phyloP scores from a whole-genome alignment of 2,113 vertebrate genomes.

The Geothlypis trichas region DNA sequence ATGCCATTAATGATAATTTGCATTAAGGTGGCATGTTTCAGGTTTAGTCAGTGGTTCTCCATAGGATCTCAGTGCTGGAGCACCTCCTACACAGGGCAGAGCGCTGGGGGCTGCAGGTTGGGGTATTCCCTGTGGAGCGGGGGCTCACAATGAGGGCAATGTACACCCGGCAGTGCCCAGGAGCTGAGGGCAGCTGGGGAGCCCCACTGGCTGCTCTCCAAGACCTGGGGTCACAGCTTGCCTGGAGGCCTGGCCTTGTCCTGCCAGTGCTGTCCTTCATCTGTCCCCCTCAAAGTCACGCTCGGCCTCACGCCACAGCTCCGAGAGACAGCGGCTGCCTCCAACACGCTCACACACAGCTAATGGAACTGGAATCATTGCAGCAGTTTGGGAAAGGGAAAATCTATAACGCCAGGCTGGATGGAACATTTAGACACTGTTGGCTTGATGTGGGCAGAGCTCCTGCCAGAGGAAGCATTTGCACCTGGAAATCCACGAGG shows the following conservation, averaged over 20 bases:
- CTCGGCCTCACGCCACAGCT: not conserved
- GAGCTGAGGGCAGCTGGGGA: not conserved
- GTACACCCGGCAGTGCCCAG: not conserved
- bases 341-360: not conserved
- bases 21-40: not conserved
- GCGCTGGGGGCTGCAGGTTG: not conserved
- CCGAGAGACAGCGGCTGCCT: rapidly evolving
- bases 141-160: not conserved
- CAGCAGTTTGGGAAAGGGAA: not conserved
- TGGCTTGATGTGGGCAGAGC: not conserved
- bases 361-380: not conserved
- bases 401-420: not conserved
- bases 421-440: not conserved
- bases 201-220: not conserved
- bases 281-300: not conserved
- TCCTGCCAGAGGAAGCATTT: conserved; percentile 12
- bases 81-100: not conserved
- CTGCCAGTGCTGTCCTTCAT: not conserved
- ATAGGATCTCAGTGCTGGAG: not conserved
- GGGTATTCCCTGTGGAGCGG: not conserved
- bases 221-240: not conserved
- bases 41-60: not conserved
- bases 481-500: conserved; percentile 6
- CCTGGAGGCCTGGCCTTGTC: not conserved
- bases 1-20: not conserved